Evolutionary conservation across 2,113 vertebrate species (phyloP).

Genomic region (Sorex araneus): DNA sequence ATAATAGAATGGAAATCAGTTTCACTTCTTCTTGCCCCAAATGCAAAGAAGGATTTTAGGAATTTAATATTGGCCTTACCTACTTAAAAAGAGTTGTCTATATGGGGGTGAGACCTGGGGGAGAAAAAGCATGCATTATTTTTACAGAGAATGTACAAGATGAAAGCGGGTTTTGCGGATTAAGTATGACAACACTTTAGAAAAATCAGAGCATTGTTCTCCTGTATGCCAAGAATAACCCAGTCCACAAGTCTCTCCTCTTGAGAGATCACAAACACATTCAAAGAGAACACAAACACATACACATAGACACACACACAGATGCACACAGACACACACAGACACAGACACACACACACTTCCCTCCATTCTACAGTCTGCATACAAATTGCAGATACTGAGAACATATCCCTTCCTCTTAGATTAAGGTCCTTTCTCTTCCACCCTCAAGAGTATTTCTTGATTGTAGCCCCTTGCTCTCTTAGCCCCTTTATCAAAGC

Average conservation of each 20-base stretch:
- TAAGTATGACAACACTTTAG: neutral
- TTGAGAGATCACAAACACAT: too few species aligned
- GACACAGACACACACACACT: too few species aligned
- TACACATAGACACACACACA: too few species aligned
- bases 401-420: neutral
- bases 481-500: neutral
- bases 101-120: accelerated
- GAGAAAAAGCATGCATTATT: neutral
- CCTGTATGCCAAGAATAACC: neutral
- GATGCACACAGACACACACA: too few species aligned
- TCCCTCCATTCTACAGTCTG: neutral
- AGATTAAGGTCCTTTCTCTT: neutral
- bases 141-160: neutral
- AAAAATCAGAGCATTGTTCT: neutral
- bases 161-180: neutral
- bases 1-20: neutral
- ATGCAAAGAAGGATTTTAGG: neutral
- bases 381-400: neutral
- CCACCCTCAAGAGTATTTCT: neutral
- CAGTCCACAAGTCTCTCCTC: neutral
- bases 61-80: neutral
- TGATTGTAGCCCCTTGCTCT: neutral
- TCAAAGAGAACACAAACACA: neutral
- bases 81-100: neutral
- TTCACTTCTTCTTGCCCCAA: neutral